These are phyloP conservation scores for Aythya fuligula DNA, from an alignment of 2,797 vertebrate genomes.

Conservation along the genomic window DNA sequence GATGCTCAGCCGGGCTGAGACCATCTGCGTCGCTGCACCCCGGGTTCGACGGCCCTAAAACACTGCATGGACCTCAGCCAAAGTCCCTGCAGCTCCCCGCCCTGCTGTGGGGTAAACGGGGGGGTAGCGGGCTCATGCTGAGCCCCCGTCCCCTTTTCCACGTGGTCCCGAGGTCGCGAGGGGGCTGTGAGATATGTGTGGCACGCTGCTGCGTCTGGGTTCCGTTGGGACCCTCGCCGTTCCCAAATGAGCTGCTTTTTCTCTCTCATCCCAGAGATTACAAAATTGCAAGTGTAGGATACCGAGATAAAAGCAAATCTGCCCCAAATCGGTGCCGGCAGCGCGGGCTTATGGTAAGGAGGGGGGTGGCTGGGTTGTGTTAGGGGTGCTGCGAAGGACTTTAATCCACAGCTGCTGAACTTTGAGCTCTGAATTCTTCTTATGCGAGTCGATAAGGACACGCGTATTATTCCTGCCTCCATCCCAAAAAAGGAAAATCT, in stretches of 20 bases:
- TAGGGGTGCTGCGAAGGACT: background rate
- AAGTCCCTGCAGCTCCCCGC: background rate
- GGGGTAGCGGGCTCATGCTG: fast-evolving
- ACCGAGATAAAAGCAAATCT: background rate
- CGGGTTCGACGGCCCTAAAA: fast-evolving
- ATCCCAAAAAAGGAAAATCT: background rate
- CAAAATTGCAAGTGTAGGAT: background rate
- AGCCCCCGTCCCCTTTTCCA: background rate
- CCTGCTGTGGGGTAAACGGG: background rate
- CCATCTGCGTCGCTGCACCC: no score
- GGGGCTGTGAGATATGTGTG: background rate
- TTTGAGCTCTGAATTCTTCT: slow-evolving; percentile 49
- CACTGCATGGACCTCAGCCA: fast-evolving
- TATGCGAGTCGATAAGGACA: background rate
- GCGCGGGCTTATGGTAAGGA: background rate
- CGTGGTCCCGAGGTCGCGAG: background rate
- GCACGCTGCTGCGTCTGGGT: fast-evolving
- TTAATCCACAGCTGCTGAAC: slow-evolving; percentile 27
- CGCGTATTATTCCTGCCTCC: background rate
- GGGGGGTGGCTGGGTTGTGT: background rate
- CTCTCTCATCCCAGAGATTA: background rate
- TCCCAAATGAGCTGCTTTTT: background rate
- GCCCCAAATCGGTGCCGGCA: background rate
- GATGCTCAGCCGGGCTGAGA: background rate
- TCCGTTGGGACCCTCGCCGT: background rate